Evolutionary conservation across 2,797 vertebrate species (phyloP).

Genomic region (Falco naumanni): DNA sequence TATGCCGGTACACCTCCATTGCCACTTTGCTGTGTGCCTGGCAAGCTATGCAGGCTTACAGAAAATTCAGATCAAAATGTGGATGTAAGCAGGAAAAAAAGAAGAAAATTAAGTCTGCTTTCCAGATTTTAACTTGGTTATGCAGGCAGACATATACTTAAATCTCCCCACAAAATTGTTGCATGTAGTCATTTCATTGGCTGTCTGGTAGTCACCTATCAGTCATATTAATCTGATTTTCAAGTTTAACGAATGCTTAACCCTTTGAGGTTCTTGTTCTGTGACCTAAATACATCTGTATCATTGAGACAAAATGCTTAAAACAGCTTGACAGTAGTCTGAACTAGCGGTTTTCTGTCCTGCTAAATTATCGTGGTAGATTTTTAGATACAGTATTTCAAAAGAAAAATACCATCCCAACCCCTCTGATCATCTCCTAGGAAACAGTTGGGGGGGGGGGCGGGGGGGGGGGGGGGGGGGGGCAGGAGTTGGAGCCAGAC

Average conservation of each 20-base stretch:
- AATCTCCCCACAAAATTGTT: background rate
- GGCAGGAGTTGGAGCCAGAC: background rate
- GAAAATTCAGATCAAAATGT: background rate
- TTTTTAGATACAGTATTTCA: background rate
- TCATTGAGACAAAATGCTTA: slow-evolving; percentile 1
- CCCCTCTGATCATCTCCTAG: background rate
- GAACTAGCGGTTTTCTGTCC: background rate
- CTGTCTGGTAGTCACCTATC: slow-evolving; percentile 35
- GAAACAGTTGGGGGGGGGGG: background rate
- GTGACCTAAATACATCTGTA: slow-evolving; percentile 9
- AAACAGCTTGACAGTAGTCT: background rate
- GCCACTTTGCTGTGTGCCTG: background rate
- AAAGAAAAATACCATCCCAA: background rate
- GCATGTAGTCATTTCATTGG: slow-evolving; percentile 19
- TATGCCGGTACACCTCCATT: background rate
- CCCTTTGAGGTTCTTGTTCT: background rate
- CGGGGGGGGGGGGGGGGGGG: no score
- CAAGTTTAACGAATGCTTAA: slow-evolving; percentile 13
- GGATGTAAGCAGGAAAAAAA: background rate
- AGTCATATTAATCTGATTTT: slow-evolving; percentile 41
- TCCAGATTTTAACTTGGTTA: background rate
- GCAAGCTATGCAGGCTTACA: accelerated
- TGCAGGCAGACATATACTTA: background rate
- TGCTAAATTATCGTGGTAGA: background rate
- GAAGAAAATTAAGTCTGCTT: background rate